Percentiles rank a stretch among this genome's conserved stretches.
These are phyloP conservation scores for Sycophila texana DNA, from an alignment of 2,888 invertebrate genomes.

Conservation along the genomic window DNA sequence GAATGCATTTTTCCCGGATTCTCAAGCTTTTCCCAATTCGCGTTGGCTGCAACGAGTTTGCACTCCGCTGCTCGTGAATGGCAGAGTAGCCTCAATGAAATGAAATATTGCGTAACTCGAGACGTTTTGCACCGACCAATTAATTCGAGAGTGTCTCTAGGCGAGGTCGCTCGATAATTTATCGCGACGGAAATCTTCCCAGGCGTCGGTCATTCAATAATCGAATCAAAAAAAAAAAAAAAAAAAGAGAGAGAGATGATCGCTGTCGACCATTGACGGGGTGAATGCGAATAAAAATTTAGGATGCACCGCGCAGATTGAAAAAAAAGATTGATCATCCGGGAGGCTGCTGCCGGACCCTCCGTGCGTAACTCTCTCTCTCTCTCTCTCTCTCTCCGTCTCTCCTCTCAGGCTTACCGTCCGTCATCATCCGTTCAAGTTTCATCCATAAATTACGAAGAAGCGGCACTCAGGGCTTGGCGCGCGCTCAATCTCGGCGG, in stretches of 20 bases:
- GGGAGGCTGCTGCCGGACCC: not conserved
- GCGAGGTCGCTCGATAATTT: too few relatives aligned
- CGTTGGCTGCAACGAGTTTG: not conserved
- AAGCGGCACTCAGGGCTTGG: not conserved
- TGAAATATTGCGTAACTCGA: constrained; percentile 27
- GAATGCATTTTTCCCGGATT: constrained; percentile 48
- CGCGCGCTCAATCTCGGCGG: constrained; percentile 30
- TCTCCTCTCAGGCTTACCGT: not conserved
- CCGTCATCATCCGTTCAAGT: constrained; percentile 47
- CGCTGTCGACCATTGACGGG: too few relatives aligned
- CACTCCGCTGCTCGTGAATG: not conserved
- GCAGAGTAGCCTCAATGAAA: constrained; percentile 6
- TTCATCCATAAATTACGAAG: constrained; percentile 49
- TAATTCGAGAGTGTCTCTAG: not conserved
- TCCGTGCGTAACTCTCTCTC: not conserved
- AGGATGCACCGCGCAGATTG: not conserved
- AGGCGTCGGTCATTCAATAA: too few relatives aligned
- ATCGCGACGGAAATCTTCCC: too few relatives aligned
- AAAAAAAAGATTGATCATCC: constrained; percentile 31
- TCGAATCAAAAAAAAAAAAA: too few relatives aligned
- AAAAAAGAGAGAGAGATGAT: too few relatives aligned
- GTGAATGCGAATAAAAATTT: too few relatives aligned
- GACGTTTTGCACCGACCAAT: constrained; percentile 21
- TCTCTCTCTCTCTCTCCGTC: too few relatives aligned
- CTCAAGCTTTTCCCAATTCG: constrained; percentile 51